Conservation (phyloP, 2,113 vertebrate genomes). For the Ciconia stormi region DNA sequence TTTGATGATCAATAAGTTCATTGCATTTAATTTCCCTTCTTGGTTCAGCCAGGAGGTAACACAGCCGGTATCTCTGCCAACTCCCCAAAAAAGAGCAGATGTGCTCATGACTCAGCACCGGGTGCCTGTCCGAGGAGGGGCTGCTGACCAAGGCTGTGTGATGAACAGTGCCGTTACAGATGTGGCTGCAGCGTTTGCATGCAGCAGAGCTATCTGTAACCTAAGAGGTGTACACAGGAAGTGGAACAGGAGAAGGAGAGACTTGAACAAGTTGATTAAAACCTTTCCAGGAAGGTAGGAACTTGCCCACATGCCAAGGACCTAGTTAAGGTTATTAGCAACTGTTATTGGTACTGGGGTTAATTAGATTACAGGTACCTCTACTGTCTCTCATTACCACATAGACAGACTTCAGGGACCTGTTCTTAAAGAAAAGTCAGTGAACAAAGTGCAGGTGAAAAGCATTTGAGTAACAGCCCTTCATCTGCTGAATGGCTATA, state of each 20-base stretch:
- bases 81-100: not conserved
- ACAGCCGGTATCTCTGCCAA: not conserved
- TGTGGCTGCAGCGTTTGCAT: not conserved
- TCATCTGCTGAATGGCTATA: not conserved
- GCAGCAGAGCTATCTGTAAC: not conserved
- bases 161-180: not conserved
- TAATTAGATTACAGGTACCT: not conserved
- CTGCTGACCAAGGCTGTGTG: constrained; percentile 8
- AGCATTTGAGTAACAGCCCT: not conserved
- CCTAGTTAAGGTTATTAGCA: not conserved
- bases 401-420: not conserved
- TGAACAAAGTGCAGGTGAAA: not conserved
- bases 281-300: not conserved
- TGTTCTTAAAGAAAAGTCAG: not conserved
- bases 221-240: not conserved
- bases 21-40: constrained; percentile 10
- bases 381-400: not conserved
- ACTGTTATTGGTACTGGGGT: not conserved
- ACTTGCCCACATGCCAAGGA: not conserved
- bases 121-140: not conserved
- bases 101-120: not conserved
- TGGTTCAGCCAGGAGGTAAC: not conserved
- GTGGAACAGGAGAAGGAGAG: not conserved
- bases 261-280: not conserved
- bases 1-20: not conserved